These are phyloP conservation scores for Bilobella aurantiaca DNA, from an alignment of 1,140 invertebrate genomes.

Conservation along the genomic window DNA sequence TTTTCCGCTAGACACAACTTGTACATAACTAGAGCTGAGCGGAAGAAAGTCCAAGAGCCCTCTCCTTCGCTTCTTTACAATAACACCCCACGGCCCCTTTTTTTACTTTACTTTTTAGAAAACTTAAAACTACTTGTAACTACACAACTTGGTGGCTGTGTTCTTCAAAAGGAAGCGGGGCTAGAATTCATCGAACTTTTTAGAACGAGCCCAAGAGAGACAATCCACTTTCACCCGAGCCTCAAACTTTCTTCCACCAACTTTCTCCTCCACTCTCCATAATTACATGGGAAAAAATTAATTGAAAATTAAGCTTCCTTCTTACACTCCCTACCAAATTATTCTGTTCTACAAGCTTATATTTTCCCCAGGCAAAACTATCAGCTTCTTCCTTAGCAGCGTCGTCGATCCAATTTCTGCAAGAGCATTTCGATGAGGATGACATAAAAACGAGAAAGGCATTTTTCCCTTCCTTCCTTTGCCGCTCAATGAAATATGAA, in stretches of 20 bases:
- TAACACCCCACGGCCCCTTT: neutral
- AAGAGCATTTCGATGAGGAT: neutral
- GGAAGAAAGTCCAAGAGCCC: neutral
- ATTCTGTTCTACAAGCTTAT: neutral
- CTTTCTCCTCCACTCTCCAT: neutral
- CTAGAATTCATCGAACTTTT: neutral
- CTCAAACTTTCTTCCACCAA: neutral
- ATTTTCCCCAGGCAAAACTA: neutral
- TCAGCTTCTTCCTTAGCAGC: too few species aligned
- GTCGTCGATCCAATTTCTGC: too few species aligned
- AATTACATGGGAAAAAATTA: conserved; percentile 1
- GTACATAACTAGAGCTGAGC: too few species aligned
- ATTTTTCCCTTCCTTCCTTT: neutral
- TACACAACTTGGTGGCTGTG: too few species aligned
- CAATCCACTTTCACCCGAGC: neutral
- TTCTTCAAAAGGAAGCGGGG: neutral
- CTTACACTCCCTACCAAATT: neutral
- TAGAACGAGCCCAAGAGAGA: neutral
- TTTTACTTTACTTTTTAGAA: too few species aligned
- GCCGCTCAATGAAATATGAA: neutral
- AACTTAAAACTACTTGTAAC: neutral
- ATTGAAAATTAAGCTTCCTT: conserved; percentile 1
- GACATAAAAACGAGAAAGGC: neutral
- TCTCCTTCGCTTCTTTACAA: neutral
- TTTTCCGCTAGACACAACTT: neutral